Conservation (phyloP, 2,888 invertebrate species). For the Polymixis flavicincta region DNA sequence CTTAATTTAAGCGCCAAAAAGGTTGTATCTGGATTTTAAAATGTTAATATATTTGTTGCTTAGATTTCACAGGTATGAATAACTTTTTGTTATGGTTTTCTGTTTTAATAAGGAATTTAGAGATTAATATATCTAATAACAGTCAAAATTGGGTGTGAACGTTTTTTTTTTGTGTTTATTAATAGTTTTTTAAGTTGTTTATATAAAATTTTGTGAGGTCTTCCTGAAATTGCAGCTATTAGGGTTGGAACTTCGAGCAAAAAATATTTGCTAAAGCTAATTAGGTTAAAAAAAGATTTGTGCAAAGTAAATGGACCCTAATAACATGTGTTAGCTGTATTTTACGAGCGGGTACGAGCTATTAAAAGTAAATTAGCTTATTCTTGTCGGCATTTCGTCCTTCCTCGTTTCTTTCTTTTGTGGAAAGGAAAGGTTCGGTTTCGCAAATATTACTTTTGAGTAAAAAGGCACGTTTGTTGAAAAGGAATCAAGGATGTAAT, state of each 20-base stretch:
- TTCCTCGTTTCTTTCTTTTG: slow-evolving; percentile 38
- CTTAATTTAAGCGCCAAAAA: slow-evolving; percentile 38
- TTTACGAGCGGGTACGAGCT: slow-evolving; percentile 59
- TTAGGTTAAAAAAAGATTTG: slow-evolving; percentile 62
- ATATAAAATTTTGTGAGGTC: slow-evolving; percentile 73
- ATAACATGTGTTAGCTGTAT: slow-evolving; percentile 62
- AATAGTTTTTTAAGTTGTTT: slow-evolving; percentile 74
- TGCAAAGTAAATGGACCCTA: slow-evolving; percentile 62
- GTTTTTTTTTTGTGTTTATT: slow-evolving; percentile 77
- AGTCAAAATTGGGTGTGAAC: slow-evolving; percentile 82
- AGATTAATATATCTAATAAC: slow-evolving; percentile 78
- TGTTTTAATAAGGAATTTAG: slow-evolving; percentile 84
- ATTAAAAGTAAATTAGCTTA: slow-evolving; percentile 67
- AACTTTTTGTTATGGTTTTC: slow-evolving; percentile 76
- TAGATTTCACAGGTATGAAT: slow-evolving; percentile 72
- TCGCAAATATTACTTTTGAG: slow-evolving; percentile 44
- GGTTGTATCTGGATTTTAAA: not conserved
- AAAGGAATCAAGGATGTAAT: slow-evolving; percentile 10
- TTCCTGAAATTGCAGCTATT: slow-evolving; percentile 63
- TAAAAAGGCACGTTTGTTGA: slow-evolving; percentile 39
- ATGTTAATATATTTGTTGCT: not conserved
- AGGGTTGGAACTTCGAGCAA: slow-evolving; percentile 45
- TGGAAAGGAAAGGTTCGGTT: slow-evolving; percentile 29
- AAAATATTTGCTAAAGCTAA: slow-evolving; percentile 65
- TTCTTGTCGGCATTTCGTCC: slow-evolving; percentile 41